Evolutionary conservation across 2,113 vertebrate genomes (phyloP).

Genomic region (Myrmophylax atrothorax): DNA sequence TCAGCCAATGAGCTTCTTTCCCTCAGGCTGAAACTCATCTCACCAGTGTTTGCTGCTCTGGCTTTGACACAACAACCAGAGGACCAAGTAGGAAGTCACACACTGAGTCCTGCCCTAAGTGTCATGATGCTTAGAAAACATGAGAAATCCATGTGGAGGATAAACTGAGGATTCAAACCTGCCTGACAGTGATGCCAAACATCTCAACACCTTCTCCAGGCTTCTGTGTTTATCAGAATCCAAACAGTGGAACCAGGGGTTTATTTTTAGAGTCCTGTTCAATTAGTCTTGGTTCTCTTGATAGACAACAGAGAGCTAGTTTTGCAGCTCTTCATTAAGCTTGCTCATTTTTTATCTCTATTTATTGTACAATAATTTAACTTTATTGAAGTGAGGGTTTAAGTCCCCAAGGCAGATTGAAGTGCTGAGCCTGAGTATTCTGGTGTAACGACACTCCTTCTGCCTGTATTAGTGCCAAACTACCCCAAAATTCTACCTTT

Average conservation of each 20-base stretch:
- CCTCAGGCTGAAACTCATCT: not conserved
- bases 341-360: slow-evolving; percentile 30
- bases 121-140: not conserved
- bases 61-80: not conserved
- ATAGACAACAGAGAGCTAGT: slow-evolving; percentile 17
- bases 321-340: slow-evolving; percentile 6
- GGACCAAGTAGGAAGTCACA: not conserved
- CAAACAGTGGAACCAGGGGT: not conserved
- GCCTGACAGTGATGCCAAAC: not conserved
- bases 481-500: not conserved
- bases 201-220: not conserved
- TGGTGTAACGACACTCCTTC: not conserved
- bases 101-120: not conserved
- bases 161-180: not conserved
- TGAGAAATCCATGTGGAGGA: not conserved
- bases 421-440: slow-evolving; percentile 12
- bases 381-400: slow-evolving; percentile 55
- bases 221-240: not conserved
- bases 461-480: not conserved
- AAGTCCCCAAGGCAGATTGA: slow-evolving; percentile 32
- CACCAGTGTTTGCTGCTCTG: not conserved
- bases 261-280: slow-evolving; percentile 41
- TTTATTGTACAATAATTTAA: slow-evolving; percentile 58
- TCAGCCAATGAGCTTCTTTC: not conserved
- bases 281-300: slow-evolving; percentile 36